A percentile compares a stretch with the other conserved stretches of the same genome.
These are phyloP conservation scores for Drosophila mayri DNA, from an alignment of 1,140 invertebrate species.

Conservation along the genomic window DNA sequence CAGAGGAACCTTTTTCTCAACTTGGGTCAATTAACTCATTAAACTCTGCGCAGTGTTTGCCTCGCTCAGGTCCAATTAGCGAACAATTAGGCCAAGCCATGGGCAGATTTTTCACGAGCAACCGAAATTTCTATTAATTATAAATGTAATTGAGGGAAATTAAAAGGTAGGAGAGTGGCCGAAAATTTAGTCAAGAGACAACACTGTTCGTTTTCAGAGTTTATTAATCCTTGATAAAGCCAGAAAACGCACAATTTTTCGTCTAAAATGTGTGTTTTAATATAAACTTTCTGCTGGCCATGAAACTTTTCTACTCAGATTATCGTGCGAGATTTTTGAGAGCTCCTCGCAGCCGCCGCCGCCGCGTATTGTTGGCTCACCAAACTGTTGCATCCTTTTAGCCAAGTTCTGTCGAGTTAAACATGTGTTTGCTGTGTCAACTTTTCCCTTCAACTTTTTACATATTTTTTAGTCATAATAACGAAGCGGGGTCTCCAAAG, in stretches of 20 bases:
- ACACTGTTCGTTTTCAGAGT: not conserved
- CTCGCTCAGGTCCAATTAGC: slow-evolving; percentile 38
- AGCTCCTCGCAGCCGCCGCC: slow-evolving; percentile 12
- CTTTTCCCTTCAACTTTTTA: slow-evolving; percentile 28
- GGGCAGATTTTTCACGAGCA: slow-evolving; percentile 27
- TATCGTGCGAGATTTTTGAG: slow-evolving; percentile 35
- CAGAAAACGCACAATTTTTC: not conserved
- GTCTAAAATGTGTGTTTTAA: slow-evolving; percentile 34
- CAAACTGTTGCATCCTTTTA: slow-evolving; percentile 41
- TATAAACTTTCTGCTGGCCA: slow-evolving; percentile 30
- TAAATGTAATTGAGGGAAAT: slow-evolving; percentile 28
- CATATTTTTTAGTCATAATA: slow-evolving; percentile 22
- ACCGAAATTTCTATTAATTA: slow-evolving; percentile 48
- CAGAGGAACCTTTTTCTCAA: slow-evolving; percentile 1
- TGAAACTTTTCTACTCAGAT: slow-evolving; percentile 35
- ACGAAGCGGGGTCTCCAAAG: slow-evolving; percentile 1
- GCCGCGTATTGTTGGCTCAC: slow-evolving; percentile 31
- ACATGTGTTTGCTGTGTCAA: slow-evolving; percentile 41
- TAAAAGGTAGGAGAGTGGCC: not conserved
- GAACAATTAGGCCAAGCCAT: slow-evolving; percentile 40
- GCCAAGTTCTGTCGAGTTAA: slow-evolving; percentile 10
- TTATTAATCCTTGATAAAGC: not conserved
- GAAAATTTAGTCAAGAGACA: slow-evolving; percentile 2
- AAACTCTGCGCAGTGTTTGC: slow-evolving; percentile 27
- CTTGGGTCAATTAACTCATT: slow-evolving; percentile 51